phyloP scores from a whole-genome alignment of 2,888 invertebrate species.

The Apamea anceps region DNA sequence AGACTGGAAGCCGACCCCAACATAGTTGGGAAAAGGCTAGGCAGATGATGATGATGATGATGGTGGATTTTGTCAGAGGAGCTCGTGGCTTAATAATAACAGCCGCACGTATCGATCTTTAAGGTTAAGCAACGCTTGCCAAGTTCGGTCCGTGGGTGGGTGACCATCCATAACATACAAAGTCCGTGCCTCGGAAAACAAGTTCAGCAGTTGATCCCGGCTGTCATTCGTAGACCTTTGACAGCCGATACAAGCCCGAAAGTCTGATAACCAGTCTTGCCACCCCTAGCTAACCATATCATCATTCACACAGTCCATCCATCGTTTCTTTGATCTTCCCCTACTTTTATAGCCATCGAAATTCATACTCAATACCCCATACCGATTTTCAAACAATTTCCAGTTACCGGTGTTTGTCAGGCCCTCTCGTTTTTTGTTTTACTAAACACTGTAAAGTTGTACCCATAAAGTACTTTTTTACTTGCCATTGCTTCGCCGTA shows the following conservation, averaged over 20 bases:
- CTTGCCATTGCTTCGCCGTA: not conserved
- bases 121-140: not conserved
- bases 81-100: not conserved
- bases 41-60: too few species aligned
- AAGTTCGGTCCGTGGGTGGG: not conserved
- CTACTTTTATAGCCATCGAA: not conserved
- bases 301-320: too few species aligned
- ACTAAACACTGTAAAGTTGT: not conserved
- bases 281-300: not conserved
- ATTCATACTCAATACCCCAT: not conserved
- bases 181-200: not conserved
- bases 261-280: not conserved
- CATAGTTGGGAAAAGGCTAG: too few species aligned
- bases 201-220: not conserved
- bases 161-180: not conserved
- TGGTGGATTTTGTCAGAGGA: not conserved
- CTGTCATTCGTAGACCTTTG: not conserved
- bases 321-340: not conserved
- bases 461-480: not conserved
- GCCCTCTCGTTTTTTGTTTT: not conserved
- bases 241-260: not conserved
- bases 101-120: not conserved
- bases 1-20: too few species aligned
- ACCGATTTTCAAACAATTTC: too few species aligned
- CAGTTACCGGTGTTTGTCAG: too few species aligned